Conservation (phyloP, 2,113 vertebrate species). For the Eurypyga helias region DNA sequence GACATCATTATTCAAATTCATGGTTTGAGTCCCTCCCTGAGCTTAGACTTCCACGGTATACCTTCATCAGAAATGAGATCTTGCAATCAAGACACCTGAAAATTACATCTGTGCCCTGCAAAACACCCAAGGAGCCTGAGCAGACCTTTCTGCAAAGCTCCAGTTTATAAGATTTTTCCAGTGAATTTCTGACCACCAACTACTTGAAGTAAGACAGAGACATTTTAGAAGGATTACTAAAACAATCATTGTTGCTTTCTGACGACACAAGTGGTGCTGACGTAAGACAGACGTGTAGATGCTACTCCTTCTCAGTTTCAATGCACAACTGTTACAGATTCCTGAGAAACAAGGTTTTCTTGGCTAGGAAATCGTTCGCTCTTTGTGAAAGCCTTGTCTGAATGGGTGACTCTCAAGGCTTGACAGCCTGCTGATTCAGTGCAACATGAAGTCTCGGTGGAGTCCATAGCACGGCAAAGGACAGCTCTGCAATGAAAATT, state of each 20-base stretch:
- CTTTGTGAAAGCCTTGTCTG: conserved; percentile 33
- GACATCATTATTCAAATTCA: background rate
- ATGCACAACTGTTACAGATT: background rate
- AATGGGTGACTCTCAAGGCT: conserved; percentile 1
- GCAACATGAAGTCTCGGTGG: conserved; percentile 18
- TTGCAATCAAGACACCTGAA: background rate
- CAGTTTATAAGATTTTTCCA: background rate
- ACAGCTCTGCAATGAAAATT: conserved; percentile 32
- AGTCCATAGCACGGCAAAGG: background rate
- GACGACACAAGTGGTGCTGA: background rate
- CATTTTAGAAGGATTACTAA: background rate
- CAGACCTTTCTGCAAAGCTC: background rate
- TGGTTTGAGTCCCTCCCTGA: background rate
- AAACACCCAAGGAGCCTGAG: background rate
- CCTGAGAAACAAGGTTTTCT: background rate
- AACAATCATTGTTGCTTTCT: background rate
- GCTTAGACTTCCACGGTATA: background rate
- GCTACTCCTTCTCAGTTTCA: background rate
- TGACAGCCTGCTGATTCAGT: conserved; percentile 55
- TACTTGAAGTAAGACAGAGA: background rate
- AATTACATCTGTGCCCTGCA: background rate
- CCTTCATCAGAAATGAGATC: background rate
- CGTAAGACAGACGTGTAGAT: background rate
- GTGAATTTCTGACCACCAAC: background rate
- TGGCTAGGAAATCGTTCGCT: background rate